Conservation (phyloP, 2,888 invertebrate species). For the Maniola hyperantus region DNA sequence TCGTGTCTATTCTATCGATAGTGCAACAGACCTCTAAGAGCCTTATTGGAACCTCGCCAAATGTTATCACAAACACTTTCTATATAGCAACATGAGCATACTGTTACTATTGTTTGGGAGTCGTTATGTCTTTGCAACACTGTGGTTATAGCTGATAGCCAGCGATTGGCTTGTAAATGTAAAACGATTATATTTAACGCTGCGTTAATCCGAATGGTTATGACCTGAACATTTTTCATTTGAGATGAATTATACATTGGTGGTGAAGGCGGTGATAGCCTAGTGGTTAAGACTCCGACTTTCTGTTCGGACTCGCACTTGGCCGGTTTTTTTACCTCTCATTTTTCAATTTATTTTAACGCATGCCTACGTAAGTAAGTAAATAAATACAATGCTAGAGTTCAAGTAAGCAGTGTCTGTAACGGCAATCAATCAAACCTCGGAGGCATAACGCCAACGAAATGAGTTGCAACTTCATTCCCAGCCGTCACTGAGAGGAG, state of each 20-base stretch:
- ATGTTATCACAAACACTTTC: slow-evolving; percentile 19
- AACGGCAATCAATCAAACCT: background rate
- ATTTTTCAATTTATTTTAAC: no score
- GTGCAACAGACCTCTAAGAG: background rate
- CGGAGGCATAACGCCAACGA: background rate
- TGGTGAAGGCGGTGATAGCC: no score
- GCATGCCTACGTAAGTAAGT: no score
- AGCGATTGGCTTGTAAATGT: slow-evolving; percentile 8
- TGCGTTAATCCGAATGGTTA: background rate
- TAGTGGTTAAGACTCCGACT: no score
- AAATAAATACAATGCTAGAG: no score
- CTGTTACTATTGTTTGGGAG: slow-evolving; percentile 13
- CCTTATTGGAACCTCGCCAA: slow-evolving; percentile 10
- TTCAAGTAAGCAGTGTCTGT: background rate
- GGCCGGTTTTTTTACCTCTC: no score
- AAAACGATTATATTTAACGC: background rate
- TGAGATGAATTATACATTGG: background rate
- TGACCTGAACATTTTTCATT: background rate
- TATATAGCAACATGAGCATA: slow-evolving; percentile 7
- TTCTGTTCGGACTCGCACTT: no score
- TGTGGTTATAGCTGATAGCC: slow-evolving; percentile 11
- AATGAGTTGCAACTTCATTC: background rate
- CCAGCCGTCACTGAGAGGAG: slow-evolving; percentile 1
- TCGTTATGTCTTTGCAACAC: slow-evolving; percentile 1
- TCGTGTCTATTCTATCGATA: background rate